Conservation (phyloP, 2,797 vertebrate species). For the Thaleichthys pacificus region DNA sequence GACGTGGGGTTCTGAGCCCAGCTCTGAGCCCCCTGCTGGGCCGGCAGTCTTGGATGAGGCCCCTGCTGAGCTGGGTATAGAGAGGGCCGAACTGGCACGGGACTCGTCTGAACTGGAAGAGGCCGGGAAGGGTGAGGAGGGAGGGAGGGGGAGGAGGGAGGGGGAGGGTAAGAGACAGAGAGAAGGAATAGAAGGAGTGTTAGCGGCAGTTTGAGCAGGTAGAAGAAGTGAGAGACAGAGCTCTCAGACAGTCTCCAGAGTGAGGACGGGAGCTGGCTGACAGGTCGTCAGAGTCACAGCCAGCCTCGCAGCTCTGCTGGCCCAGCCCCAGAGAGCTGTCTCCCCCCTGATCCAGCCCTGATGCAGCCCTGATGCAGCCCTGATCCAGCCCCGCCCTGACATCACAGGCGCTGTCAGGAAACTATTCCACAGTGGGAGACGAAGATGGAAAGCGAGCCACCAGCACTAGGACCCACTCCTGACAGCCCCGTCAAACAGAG, state of each 20-base stretch:
- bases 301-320: too few relatives aligned
- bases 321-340: too few relatives aligned
- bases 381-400: not conserved
- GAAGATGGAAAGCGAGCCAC: not conserved
- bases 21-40: not conserved
- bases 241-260: too few relatives aligned
- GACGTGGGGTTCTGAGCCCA: constrained; percentile 6
- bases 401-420: not conserved
- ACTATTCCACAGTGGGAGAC: not conserved
- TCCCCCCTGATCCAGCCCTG: too few relatives aligned
- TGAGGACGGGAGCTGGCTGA: not conserved
- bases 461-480: constrained; percentile 5
- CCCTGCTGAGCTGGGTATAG: constrained; percentile 56
- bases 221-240: constrained; percentile 1
- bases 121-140: not conserved
- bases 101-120: constrained; percentile 62
- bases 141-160: not conserved
- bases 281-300: not conserved
- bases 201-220: not conserved
- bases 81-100: constrained; percentile 29
- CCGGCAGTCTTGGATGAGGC: constrained; percentile 33
- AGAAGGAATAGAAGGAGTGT: not conserved
- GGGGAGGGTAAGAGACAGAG: not conserved
- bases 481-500: constrained; percentile 23
- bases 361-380: too few relatives aligned